Base-by-base conservation (phyloP, 2,113 vertebrate genomes). In the Ochotona princeps region DNA sequence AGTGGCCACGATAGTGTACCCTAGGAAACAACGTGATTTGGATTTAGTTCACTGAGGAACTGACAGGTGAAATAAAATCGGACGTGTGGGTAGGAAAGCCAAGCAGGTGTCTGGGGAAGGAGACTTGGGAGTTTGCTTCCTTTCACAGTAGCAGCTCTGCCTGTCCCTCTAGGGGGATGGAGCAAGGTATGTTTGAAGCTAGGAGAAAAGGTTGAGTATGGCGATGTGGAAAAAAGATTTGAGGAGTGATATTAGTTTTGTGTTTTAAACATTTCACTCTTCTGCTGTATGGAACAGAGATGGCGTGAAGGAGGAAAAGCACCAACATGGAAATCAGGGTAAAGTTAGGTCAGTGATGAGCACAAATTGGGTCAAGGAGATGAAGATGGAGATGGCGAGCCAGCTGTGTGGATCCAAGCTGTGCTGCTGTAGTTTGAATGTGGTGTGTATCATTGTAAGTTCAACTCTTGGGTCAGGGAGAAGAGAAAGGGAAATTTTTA, bases 41-140 rank as follows among this genome's bases (percentile, higher is more conserved):
- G 17, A 32, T 67, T 95, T 94, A 73, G 75, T 69, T 91, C 54
- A 66, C n/a, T 23, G 60, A 89, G 54, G 70, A 80, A 23, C 8
- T 83, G 89, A 89, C 51, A 69, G 65, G 26, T 17, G 8, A 54
- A 49, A 4, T 28, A 30, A 74, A 66, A 32, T 44, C 25, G 51
- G 69, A 32, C 1, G 5, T 18, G 21, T 61, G 67, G 61, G 51
- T 21, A 83, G 74, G 35, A 69, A 26, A 47, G 65, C 70, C 23
- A 63, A 35, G 28, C 72, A 65, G 88, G 76, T 82, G 8, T 5
- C 0, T 25, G 44, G 8, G 23, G 51, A 20, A 61, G 18, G 44
- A 69, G 47, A 11, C 8, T 5, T 11, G 44, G 54, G 49, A 44
- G 9, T 23, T 18, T 0, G 2, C 9, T 51, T 47, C 74, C 73